Evolutionary conservation across 2,888 invertebrate genomes (phyloP), one percentile per base, ranked within the genome.

Genomic region (Epistrophe eligans): DNA sequence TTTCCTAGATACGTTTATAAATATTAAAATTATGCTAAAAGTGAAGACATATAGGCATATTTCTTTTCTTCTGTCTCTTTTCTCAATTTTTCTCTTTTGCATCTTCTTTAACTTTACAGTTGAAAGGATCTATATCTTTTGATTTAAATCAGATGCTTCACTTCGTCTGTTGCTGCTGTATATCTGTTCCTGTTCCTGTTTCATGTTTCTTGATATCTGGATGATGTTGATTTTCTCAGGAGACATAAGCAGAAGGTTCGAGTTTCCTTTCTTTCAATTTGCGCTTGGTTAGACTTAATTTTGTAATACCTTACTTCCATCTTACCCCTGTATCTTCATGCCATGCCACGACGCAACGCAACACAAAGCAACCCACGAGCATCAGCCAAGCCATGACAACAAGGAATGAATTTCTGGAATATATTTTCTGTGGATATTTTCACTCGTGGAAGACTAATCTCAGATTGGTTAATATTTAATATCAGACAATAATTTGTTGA

Each of bases 391-490:
- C 3, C 11, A 40, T 19, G 38, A 38, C 58, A 13, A 40, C 4
- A 24, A 55, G 40, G 58, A 70, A 58, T 50, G 79, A 58, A 74
- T 73, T 62, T 72, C 43, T 60, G 43, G 43, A 50, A 70, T 74
- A 73, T 79, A 62, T 76, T 60, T 38, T 24, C 2, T 1, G 3
- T 24, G 64, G 70, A 71, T 64, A 82, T 67, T n/a, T 67, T 70
- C 67, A 24, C 76, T 84, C 79, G 64, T 76, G 64, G 50, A 84
- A 66, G 84, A 71, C 74, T 79, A 79, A 84, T 84, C 74, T 84
- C 74, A 79, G 79, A 84, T 84, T 84, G 84, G 79, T 84, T 79
- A 84, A 84, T 84, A 84, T 79, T 76, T 84, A 79, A 84, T 84
- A 71, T 79, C 74, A 71, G 57, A 79, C 84, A 84, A 79, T 84